These are phyloP conservation scores for Crotophaga sulcirostris DNA, from an alignment of 2,113 vertebrate species.

Conservation along the genomic window DNA sequence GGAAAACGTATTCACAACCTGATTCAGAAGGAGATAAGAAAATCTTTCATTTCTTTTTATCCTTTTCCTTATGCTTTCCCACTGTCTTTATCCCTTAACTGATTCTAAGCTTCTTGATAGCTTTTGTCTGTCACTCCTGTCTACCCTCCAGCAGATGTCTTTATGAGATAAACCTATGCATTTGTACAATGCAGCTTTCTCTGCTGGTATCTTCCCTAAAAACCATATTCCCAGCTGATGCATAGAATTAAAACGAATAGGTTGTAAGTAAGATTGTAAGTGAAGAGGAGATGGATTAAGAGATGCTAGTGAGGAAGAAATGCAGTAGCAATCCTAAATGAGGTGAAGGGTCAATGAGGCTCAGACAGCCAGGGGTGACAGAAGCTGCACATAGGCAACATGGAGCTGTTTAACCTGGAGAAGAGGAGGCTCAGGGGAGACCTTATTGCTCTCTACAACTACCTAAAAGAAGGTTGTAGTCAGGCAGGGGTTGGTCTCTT, in stretches of 20 bases:
- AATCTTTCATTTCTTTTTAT: neutral
- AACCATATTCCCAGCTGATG: neutral
- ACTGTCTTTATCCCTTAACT: neutral
- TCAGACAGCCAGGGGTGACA: neutral
- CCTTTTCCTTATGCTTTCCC: neutral
- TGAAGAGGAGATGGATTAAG: neutral
- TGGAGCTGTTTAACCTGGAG: too few species aligned
- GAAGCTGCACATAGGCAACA: neutral
- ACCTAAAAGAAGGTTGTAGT: too few species aligned
- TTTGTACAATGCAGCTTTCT: neutral
- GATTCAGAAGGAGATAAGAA: neutral
- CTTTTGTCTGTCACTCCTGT: neutral
- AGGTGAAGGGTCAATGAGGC: neutral
- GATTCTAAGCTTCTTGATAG: neutral
- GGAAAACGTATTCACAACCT: neutral
- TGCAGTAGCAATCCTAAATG: neutral
- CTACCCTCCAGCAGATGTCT: neutral
- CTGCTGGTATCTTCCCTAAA: neutral
- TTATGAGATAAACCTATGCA: neutral
- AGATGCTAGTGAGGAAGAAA: neutral
- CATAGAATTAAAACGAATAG: neutral
- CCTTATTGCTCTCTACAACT: too few species aligned
- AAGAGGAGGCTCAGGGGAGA: too few species aligned
- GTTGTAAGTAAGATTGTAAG: neutral
- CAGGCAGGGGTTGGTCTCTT: too few species aligned